Base-by-base conservation (phyloP, 2,888 invertebrate species). In the Temnothorax ravouxi region DNA sequence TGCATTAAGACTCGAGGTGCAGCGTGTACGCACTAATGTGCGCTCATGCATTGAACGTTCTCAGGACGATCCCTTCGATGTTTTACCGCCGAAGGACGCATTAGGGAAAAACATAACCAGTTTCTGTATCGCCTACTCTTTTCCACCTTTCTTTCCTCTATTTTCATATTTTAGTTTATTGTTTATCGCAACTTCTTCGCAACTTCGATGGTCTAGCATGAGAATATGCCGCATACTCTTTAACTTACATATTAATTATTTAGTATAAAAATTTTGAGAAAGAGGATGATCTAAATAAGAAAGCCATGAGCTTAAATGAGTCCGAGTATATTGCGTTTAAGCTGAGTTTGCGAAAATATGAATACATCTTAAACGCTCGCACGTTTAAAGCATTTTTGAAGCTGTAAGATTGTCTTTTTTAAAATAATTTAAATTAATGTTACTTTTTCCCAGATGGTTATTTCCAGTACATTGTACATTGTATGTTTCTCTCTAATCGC, bases 41-140 rank as follows among this genome's bases (percentile, higher is more conserved):
- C 92, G 91, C 94, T 93, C 92, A 91, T 91, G 91, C 93, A 91
- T 93, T 91, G 89, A 93, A 59, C 81, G 93, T 94, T 93, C 94
- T 93, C 92, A 93, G 91, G 92, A 83, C 80, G 72, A 87, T 47
- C 80, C 79, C 84, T 79, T 74, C 79, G 59, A 50, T 71, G 76
- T 56, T 41, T 41, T 29, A 29, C n/a, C 29, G 13, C 41, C 77
- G 77, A 69, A 79, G 56, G 44, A 56, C 34, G 44, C 56, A 59
- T 71, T 38, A 85, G 25, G 11, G 38, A n/a, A 34, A 47, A 47
- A 11, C 69, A 71, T 77, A 64, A 81, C 59, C 81, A 64, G 52
- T 34, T 59, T 29, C 8, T 29, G 11, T 64, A 13, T 11, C 21
- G 13, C 4, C 4, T 41, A 54, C 1, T 9, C 9, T 13, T 56